These are phyloP conservation scores for Scyliorhinus canicula DNA, from an alignment of 2,797 vertebrate species.

Conservation along the genomic window DNA sequence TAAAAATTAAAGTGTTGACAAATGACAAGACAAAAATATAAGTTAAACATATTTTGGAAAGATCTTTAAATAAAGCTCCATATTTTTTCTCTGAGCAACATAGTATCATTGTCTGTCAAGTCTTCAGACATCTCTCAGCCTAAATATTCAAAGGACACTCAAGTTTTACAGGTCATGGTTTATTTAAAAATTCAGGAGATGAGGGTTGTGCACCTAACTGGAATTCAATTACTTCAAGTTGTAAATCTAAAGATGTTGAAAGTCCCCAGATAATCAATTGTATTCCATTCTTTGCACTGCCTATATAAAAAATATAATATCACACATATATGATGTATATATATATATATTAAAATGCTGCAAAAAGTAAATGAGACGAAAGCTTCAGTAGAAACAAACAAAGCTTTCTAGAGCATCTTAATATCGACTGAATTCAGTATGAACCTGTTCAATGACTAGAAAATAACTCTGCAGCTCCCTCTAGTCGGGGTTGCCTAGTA, in stretches of 20 bases:
- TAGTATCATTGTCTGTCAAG: not conserved
- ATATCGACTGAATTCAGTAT: not conserved
- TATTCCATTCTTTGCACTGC: not conserved
- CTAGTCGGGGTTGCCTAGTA: slow-evolving; percentile 36
- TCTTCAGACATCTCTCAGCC: no score
- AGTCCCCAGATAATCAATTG: not conserved
- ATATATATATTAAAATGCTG: not conserved
- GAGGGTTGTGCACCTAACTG: not conserved
- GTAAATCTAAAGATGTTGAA: not conserved
- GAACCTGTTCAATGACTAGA: not conserved
- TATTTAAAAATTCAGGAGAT: not conserved
- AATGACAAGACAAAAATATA: not conserved
- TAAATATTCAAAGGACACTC: not conserved
- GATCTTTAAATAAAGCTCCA: not conserved
- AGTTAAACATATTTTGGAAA: not conserved
- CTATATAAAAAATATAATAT: no score
- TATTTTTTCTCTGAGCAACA: not conserved
- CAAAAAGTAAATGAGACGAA: not conserved
- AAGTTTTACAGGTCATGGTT: not conserved
- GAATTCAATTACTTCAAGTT: not conserved
- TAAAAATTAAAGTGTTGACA: not conserved
- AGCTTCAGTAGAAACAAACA: not conserved
- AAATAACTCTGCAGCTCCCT: slow-evolving; percentile 32
- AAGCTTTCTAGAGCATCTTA: not conserved
- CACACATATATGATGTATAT: no score